A percentile compares a stretch with the other conserved stretches of the same genome.
Evolutionary conservation across 2,797 vertebrate species (phyloP).

Genomic region (Phyllotis vaccarum): DNA sequence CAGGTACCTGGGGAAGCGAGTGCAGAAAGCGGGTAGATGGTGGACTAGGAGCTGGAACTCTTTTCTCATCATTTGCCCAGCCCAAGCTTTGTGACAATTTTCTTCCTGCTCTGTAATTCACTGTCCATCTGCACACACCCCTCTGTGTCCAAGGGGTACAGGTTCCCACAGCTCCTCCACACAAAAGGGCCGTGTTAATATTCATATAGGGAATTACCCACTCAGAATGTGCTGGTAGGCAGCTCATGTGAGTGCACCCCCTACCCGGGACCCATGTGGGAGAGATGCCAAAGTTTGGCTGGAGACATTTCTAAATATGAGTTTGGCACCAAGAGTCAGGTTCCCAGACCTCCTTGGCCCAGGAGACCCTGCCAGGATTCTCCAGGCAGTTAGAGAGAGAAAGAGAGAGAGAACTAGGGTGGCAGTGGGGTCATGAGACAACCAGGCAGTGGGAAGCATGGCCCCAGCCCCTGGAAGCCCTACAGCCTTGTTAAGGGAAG

Average conservation of each 20-base stretch:
- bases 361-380: conserved; percentile 68
- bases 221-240: conserved; percentile 61
- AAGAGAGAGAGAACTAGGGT: background rate
- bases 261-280: conserved; percentile 60
- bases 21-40: background rate
- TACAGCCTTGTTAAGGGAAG: conserved; percentile 59
- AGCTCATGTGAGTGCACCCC: conserved; percentile 60
- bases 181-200: conserved; percentile 49
- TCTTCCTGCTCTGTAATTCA: background rate
- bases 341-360: conserved; percentile 78
- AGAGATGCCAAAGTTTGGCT: conserved; percentile 68
- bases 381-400: background rate
- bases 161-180: background rate
- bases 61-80: background rate
- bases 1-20: background rate
- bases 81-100: background rate
- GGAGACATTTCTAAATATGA: conserved; percentile 80
- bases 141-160: background rate
- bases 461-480: background rate
- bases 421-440: conserved; percentile 52
- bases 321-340: conserved; percentile 72
- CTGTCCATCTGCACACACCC: background rate
- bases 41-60: background rate
- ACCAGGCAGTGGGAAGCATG: conserved; percentile 38
- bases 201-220: conserved; percentile 55